phyloP scores from a whole-genome alignment of 2,888 invertebrate species.

The Hirtodrosophila cameraria region DNA sequence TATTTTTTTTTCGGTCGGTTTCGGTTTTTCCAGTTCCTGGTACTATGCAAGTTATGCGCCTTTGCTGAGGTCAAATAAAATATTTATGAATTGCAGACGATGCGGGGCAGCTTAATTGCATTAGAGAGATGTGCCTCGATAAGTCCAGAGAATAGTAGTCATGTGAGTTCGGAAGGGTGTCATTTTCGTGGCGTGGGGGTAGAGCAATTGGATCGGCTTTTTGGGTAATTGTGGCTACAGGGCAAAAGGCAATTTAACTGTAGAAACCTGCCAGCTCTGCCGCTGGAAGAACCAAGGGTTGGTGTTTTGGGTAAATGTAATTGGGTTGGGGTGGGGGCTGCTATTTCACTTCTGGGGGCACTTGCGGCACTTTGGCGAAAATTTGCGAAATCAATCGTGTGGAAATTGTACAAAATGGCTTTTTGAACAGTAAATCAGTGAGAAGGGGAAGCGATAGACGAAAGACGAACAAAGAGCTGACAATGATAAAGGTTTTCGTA shows the following conservation, averaged over 20 bases:
- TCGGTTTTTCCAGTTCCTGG: conserved; percentile 19
- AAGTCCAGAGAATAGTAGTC: conserved; percentile 52
- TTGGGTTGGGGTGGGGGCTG: neutral
- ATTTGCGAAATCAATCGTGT: conserved; percentile 79
- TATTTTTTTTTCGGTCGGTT: conserved; percentile 19
- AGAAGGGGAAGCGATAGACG: conserved; percentile 3
- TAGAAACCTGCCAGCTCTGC: conserved; percentile 39
- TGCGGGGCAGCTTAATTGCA: conserved; percentile 68
- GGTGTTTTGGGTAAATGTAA: neutral
- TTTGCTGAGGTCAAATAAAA: conserved; percentile 71
- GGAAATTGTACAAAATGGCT: conserved; percentile 78
- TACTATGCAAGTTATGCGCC: conserved; percentile 34
- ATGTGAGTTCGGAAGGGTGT: conserved; percentile 30
- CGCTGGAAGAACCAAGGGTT: neutral
- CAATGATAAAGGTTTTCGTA: conserved; percentile 46
- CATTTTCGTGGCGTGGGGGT: neutral
- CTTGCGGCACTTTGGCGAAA: conserved; percentile 73
- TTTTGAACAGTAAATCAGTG: conserved; percentile 67
- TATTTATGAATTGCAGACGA: conserved; percentile 73
- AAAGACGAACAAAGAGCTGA: conserved; percentile 25
- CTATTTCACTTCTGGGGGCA: conserved; percentile 38
- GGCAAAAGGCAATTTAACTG: conserved; percentile 71
- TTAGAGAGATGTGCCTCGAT: conserved; percentile 66
- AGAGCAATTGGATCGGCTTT: conserved; percentile 62
- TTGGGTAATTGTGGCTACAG: conserved; percentile 77